Percentiles rank a stretch among this genome's conserved stretches.
Conservation (phyloP, 2,888 invertebrate species). For the Frankliniella intonsa region DNA sequence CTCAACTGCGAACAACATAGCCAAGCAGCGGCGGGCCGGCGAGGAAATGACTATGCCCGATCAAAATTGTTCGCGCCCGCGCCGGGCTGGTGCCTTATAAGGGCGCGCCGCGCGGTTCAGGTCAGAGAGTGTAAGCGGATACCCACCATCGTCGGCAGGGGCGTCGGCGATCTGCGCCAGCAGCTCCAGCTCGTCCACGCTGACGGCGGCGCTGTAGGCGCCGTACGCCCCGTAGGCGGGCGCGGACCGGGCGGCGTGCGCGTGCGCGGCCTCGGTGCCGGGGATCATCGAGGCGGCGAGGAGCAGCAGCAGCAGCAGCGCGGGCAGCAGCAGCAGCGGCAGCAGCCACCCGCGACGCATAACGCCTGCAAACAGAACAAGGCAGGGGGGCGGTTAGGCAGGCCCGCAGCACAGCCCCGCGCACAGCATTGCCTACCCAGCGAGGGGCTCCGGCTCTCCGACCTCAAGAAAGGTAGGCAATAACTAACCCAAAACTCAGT, state of each 20-base stretch:
- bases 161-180: slow-evolving; percentile 19
- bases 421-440: too few species aligned
- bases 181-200: slow-evolving; percentile 17
- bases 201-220: background rate
- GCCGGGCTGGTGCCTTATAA: too few species aligned
- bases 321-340: background rate
- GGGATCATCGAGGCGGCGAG: background rate
- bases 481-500: background rate
- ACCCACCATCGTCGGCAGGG: background rate
- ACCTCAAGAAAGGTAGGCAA: background rate
- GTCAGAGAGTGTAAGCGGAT: too few species aligned
- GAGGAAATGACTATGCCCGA: too few species aligned
- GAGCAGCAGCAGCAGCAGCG: background rate
- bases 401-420: too few species aligned
- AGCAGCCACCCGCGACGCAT: slow-evolving; percentile 13
- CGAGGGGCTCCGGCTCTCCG: too few species aligned
- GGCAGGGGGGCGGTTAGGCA: background rate
- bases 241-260: background rate
- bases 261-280: background rate
- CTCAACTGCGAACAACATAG: too few species aligned
- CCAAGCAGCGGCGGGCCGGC: too few species aligned
- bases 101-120: too few species aligned
- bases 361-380: background rate
- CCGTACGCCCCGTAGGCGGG: background rate
- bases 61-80: too few species aligned